Evolutionary conservation across 2,113 vertebrate genomes (phyloP).

Genomic region (Mirounga angustirostris): DNA sequence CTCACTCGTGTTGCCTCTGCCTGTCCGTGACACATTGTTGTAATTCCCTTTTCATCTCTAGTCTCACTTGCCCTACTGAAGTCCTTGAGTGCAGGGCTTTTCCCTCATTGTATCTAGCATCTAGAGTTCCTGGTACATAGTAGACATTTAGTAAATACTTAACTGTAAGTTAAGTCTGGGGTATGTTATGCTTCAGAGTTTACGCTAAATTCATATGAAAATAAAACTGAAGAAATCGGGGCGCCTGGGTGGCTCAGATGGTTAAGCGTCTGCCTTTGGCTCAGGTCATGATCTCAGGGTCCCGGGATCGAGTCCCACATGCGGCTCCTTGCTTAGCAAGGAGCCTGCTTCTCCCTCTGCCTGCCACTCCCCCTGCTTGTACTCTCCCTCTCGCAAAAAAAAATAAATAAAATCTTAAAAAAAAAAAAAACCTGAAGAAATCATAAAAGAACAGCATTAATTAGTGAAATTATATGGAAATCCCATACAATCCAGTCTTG

Average conservation of each 20-base stretch:
- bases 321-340: no score
- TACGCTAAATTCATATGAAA: conserved; percentile 35
- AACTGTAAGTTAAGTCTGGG: background rate
- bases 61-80: background rate
- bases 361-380: no score
- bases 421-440: conserved; percentile 50
- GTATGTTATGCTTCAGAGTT: background rate
- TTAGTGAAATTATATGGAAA: conserved; percentile 11
- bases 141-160: background rate
- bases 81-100: background rate
- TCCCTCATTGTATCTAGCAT: background rate
- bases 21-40: background rate
- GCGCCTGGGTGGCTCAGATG: no score
- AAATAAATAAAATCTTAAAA: no score
- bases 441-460: background rate
- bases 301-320: no score
- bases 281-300: no score
- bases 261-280: no score
- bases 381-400: no score
- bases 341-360: no score
- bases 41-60: background rate
- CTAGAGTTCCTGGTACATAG: background rate
- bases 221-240: conserved; percentile 9
- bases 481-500: background rate
- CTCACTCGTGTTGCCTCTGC: background rate